A percentile compares a stretch with the other conserved stretches of the same genome.
Evolutionary conservation across 2,797 vertebrate species (phyloP).

Genomic region (Spheniscus humboldti): DNA sequence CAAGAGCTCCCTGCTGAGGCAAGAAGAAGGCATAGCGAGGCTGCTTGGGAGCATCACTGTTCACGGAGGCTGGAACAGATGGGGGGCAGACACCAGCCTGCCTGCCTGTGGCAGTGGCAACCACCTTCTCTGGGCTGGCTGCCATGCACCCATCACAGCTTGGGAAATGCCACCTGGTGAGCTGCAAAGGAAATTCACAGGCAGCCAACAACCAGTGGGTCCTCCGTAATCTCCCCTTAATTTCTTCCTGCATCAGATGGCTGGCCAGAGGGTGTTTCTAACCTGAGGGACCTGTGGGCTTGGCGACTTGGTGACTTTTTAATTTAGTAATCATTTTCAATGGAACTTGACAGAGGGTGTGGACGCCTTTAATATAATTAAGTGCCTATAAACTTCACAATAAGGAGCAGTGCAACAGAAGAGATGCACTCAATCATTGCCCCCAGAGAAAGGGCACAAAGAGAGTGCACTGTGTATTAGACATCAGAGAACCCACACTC

Average conservation of each 20-base stretch:
- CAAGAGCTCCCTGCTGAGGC: background rate
- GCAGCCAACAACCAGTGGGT: background rate
- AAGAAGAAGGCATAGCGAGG: background rate
- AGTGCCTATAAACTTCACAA: background rate
- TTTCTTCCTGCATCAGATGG: background rate
- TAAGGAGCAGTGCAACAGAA: background rate
- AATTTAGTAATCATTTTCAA: background rate
- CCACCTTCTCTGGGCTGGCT: background rate
- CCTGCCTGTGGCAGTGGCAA: background rate
- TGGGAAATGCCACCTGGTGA: background rate
- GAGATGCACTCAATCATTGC: background rate
- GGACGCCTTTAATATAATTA: background rate
- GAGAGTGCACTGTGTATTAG: background rate
- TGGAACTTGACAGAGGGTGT: background rate
- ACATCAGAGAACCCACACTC: background rate
- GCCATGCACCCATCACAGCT: background rate
- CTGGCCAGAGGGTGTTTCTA: background rate
- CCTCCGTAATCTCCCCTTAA: background rate
- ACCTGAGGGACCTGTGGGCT: background rate
- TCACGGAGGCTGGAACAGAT: background rate
- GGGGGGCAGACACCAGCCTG: background rate
- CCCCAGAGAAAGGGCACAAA: background rate
- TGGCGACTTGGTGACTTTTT: background rate
- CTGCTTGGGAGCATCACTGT: background rate
- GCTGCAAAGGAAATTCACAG: background rate